Percentiles rank a stretch among this genome's conserved stretches.
Conservation (phyloP, 2,113 vertebrate species). For the Chlorodrepanis virens region DNA sequence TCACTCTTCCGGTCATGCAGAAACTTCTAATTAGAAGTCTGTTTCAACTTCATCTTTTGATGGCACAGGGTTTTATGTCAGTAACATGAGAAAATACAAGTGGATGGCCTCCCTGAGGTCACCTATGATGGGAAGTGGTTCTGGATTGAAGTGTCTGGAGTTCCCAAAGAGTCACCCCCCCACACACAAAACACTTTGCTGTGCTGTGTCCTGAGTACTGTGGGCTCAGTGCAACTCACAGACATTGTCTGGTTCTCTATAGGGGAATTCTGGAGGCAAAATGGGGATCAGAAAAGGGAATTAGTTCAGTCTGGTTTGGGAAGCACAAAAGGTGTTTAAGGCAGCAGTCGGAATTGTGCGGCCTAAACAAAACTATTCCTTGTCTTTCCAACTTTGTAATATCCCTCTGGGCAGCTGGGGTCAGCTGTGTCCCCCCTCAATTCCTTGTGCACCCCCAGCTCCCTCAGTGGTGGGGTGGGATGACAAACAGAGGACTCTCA, state of each 20-base stretch:
- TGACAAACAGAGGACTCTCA: neutral
- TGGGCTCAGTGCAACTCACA: neutral
- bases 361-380: neutral
- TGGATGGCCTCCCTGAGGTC: accelerated
- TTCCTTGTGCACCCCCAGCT: neutral
- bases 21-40: neutral
- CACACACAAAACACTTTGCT: neutral
- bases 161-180: neutral
- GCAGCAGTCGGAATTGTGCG: neutral
- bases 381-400: neutral
- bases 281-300: neutral
- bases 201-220: neutral
- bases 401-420: neutral
- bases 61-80: neutral
- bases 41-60: neutral
- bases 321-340: neutral
- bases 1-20: neutral
- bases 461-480: neutral
- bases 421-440: neutral
- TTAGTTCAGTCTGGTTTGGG: neutral
- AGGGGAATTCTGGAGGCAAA: neutral
- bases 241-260: neutral
- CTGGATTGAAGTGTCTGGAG: neutral
- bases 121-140: neutral
- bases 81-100: neutral